These are phyloP conservation scores for Elaeidobius kamerunicus DNA, from an alignment of 2,888 invertebrate species.

Conservation along the genomic window DNA sequence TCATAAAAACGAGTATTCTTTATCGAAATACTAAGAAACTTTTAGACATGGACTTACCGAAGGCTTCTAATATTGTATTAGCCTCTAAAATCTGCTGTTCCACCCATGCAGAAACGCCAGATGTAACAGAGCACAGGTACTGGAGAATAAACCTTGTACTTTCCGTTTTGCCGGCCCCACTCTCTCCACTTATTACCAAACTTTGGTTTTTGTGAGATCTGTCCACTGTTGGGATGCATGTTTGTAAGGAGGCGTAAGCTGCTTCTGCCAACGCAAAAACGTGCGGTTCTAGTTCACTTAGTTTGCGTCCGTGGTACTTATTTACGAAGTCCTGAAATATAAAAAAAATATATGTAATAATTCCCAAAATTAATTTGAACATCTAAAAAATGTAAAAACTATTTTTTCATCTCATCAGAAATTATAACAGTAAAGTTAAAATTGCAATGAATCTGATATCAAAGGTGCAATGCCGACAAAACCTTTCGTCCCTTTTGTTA, in stretches of 20 bases:
- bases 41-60: conserved; percentile 68
- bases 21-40: neutral
- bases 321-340: conserved; percentile 73
- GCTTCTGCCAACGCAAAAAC: conserved; percentile 90
- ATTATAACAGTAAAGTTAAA: too few species aligned
- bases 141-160: conserved; percentile 89
- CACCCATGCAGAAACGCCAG: conserved; percentile 85
- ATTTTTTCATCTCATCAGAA: neutral
- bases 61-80: conserved; percentile 89
- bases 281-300: conserved; percentile 80
- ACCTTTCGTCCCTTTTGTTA: too few species aligned
- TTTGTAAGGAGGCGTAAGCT: conserved; percentile 75
- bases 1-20: neutral
- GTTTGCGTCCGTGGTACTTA: conserved; percentile 77
- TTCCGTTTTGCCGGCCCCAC: conserved; percentile 92
- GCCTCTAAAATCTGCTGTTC: conserved; percentile 94
- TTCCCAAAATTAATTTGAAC: too few species aligned
- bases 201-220: conserved; percentile 61
- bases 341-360: conserved; percentile 14
- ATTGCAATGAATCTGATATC: too few species aligned
- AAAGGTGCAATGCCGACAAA: too few species aligned
- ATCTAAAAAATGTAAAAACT: neutral
- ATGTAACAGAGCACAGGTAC: conserved; percentile 82
- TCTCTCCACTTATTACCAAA: conserved; percentile 89
- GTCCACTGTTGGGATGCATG: conserved; percentile 29